Conservation (phyloP, 2,888 invertebrate genomes). For the Drosophila leonis region DNA sequence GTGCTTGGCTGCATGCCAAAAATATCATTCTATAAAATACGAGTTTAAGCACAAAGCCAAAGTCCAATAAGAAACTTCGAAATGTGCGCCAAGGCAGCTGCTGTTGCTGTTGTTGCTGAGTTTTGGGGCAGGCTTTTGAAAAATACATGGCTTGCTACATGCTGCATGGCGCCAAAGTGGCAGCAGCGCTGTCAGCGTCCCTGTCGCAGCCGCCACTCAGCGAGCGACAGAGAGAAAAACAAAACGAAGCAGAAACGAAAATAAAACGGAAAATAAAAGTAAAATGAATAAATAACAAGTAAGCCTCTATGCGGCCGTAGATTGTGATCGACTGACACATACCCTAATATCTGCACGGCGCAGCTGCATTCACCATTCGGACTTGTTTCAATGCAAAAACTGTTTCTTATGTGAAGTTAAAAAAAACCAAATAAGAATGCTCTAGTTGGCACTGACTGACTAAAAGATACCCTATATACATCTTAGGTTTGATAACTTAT, state of each 20-base stretch:
- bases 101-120: conserved; percentile 13
- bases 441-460: no score
- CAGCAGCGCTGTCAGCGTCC: conserved; percentile 57
- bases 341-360: not conserved
- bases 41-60: conserved; percentile 76
- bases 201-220: conserved; percentile 49
- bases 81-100: conserved; percentile 35
- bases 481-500: no score
- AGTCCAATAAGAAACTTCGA: conserved; percentile 78
- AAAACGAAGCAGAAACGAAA: conserved; percentile 8
- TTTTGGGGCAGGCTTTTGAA: conserved; percentile 53
- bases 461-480: no score
- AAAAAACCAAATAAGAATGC: no score
- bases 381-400: no score
- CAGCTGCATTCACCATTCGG: not conserved
- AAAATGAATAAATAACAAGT: conserved; percentile 33
- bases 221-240: conserved; percentile 21
- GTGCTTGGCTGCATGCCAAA: conserved; percentile 65
- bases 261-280: conserved; percentile 11
- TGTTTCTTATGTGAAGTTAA: not conserved
- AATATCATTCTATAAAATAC: conserved; percentile 81
- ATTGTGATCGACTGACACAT: not conserved
- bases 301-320: not conserved
- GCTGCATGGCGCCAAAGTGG: conserved; percentile 49
- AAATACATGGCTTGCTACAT: conserved; percentile 56